Percentiles rank a stretch among this genome's conserved stretches.
phyloP scores from a whole-genome alignment of 2,113 vertebrate genomes.

The Notiomystis cincta region DNA sequence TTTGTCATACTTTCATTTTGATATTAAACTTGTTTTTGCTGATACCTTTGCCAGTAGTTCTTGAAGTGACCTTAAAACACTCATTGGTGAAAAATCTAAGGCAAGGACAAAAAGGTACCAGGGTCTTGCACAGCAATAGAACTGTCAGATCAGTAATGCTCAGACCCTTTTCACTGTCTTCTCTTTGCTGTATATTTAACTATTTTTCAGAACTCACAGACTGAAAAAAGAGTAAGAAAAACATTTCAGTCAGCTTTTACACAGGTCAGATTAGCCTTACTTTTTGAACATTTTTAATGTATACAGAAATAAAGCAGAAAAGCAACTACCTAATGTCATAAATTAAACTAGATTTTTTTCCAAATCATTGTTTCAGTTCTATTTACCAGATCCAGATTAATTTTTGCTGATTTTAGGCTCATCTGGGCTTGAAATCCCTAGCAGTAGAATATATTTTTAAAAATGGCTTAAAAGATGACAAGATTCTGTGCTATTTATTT shows the following conservation, averaged over 20 bases:
- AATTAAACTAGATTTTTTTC: not conserved
- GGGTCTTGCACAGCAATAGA: not conserved
- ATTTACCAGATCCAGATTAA: not conserved
- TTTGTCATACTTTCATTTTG: not conserved
- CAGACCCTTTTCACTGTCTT: not conserved
- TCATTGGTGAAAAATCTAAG: not conserved
- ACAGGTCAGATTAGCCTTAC: not conserved
- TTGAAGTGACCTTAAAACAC: not conserved
- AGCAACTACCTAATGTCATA: not conserved
- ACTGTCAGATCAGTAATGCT: not conserved
- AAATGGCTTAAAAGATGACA: not conserved
- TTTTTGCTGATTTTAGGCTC: not conserved
- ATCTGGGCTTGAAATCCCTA: not conserved
- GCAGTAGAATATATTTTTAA: not conserved
- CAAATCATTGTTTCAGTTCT: not conserved
- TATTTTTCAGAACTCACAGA: not conserved
- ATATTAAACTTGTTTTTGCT: not conserved
- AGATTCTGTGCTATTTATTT: not conserved
- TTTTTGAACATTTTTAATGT: not conserved
- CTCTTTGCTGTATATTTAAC: not conserved
- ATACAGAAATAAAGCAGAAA: not conserved
- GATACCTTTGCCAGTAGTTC: not conserved
- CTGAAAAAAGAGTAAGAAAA: not conserved
- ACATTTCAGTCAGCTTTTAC: not conserved
- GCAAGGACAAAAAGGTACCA: not conserved